phyloP scores from a whole-genome alignment of 1,140 invertebrate species.

The Sycophila sp. region DNA sequence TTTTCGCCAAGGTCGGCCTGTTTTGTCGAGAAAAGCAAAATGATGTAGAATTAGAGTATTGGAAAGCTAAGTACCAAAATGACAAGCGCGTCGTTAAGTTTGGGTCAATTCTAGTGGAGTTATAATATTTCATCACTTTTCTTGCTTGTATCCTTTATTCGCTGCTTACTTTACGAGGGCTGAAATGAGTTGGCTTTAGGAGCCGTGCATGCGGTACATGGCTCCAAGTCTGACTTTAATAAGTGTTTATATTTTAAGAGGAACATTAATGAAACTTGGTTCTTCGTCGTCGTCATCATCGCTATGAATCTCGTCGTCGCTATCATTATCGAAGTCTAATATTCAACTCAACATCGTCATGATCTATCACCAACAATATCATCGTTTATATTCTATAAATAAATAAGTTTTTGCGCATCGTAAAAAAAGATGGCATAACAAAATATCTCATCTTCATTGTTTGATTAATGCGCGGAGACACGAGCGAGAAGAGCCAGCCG shows the following conservation, averaged over 20 bases:
- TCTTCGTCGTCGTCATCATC: constrained; percentile 51
- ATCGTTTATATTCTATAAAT: constrained; percentile 53
- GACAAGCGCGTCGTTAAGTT: constrained; percentile 58
- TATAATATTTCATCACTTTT: constrained; percentile 28
- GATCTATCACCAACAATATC: constrained; percentile 38
- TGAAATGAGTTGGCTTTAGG: constrained; percentile 25
- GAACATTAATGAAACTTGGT: constrained; percentile 66
- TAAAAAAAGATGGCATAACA: constrained; percentile 55
- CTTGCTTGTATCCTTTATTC: constrained; percentile 50
- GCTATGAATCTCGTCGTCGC: constrained; percentile 47
- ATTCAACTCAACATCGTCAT: constrained; percentile 45
- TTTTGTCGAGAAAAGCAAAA: not conserved
- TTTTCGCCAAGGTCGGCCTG: not conserved
- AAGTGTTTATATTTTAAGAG: constrained; percentile 63
- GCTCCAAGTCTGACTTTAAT: constrained; percentile 55
- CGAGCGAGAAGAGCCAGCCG: constrained; percentile 14
- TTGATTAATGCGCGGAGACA: constrained; percentile 19
- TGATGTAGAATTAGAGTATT: constrained; percentile 32
- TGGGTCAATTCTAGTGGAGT: constrained; percentile 29
- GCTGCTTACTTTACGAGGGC: constrained; percentile 48
- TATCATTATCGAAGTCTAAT: constrained; percentile 39
- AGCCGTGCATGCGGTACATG: constrained; percentile 35
- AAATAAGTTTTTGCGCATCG: constrained; percentile 60
- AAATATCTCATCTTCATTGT: constrained; percentile 54
- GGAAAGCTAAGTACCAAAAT: constrained; percentile 58